These are phyloP conservation scores for Craniophora ligustri DNA, from an alignment of 2,888 invertebrate species.

Conservation along the genomic window DNA sequence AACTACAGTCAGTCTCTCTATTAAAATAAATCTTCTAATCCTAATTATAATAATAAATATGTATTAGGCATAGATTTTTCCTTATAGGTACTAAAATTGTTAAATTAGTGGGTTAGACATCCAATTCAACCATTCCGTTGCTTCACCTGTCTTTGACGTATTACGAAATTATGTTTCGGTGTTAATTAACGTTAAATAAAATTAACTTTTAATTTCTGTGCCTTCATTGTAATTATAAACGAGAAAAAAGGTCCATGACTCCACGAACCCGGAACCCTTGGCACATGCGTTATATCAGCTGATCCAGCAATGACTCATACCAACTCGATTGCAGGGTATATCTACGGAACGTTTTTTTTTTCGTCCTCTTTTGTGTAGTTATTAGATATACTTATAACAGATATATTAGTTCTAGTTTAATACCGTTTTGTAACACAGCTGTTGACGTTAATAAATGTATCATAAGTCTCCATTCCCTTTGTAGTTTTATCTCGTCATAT, in stretches of 20 bases:
- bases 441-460: not conserved
- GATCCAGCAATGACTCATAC: constrained; percentile 30
- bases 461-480: not conserved
- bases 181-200: not conserved
- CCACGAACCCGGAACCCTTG: constrained; percentile 48
- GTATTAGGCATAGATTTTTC: no score
- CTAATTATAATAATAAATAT: no score
- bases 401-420: not conserved
- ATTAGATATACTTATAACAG: not conserved
- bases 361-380: constrained; percentile 15
- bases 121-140: not conserved
- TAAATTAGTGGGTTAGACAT: no score
- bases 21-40: no score
- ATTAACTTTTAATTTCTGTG: not conserved
- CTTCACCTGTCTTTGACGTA: no score
- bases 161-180: not conserved
- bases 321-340: constrained; percentile 5
- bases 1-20: no score
- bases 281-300: constrained; percentile 24
- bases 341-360: constrained; percentile 9
- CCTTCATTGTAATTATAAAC: constrained; percentile 28
- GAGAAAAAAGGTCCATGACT: constrained; percentile 39
- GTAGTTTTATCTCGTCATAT: not conserved
- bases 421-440: constrained; percentile 1
- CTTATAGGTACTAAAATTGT: no score